These are phyloP conservation scores for Acrocera orbiculus DNA, from an alignment of 2,888 invertebrate genomes.

Conservation along the genomic window DNA sequence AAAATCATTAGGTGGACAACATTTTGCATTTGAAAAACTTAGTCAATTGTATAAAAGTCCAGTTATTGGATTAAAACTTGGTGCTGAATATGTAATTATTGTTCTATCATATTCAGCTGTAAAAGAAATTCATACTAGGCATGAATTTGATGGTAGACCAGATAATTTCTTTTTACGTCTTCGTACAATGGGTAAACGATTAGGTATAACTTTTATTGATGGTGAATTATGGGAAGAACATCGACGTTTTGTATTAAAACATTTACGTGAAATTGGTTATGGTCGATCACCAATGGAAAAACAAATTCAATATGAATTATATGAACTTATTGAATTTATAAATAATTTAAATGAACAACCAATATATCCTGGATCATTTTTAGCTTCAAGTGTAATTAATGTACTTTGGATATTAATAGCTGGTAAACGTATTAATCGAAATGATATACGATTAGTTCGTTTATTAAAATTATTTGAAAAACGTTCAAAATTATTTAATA, in stretches of 20 bases:
- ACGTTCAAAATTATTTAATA: conserved; percentile 38
- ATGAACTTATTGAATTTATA: conserved; percentile 26
- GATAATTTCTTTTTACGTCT: conserved; percentile 44
- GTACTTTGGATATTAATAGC: conserved; percentile 45
- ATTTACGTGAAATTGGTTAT: conserved; percentile 37
- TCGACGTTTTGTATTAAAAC: conserved; percentile 36
- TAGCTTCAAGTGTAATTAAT: conserved; percentile 43
- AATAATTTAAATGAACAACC: conserved; percentile 14
- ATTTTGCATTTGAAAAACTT: conserved; percentile 34
- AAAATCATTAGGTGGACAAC: conserved; percentile 32
- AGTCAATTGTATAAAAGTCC: conserved; percentile 33
- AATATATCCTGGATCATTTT: conserved; percentile 25
- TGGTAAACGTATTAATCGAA: conserved; percentile 32
- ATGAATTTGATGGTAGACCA: conserved; percentile 46
- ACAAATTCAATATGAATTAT: conserved; percentile 38
- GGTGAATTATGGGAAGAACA: conserved; percentile 40
- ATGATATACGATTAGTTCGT: conserved; percentile 29
- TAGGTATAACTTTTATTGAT: conserved; percentile 39
- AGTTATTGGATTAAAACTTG: conserved; percentile 40
- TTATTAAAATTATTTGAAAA: conserved; percentile 33
- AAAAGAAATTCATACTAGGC: conserved; percentile 35
- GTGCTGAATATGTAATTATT: conserved; percentile 35
- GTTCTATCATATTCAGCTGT: conserved; percentile 37
- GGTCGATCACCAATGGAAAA: conserved; percentile 37
- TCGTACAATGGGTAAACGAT: conserved; percentile 41